Base-by-base conservation (phyloP, 2,797 vertebrate genomes). In the Pangasius larnaudii region DNA sequence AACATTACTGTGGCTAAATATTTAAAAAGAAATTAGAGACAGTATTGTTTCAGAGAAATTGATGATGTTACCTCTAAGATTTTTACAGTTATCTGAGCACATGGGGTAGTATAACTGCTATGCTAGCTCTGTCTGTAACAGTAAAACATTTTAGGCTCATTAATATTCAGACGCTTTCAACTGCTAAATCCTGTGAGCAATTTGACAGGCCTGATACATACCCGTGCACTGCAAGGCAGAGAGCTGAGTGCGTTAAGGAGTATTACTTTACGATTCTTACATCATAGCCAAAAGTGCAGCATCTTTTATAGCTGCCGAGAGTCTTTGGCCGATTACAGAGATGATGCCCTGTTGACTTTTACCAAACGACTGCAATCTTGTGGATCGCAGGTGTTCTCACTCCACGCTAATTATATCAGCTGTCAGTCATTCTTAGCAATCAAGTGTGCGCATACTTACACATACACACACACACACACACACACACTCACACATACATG, bases 331-430 rank as follows among this genome's bases (percentile, higher is more conserved):
- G 84, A 81, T 88, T 85, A 85, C 58, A 78, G 24, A 80, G 65
- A 85, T 30, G 87, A 88, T 46, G 75, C 87, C 58, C 84, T 88
- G 88, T 85, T 88, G 88, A 88, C 88, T 88, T 88, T 85, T 85
- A 84, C 78, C 75, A 78, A 90, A 84, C 33, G 65, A 51, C 56
- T 13, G 87, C 46, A 75, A 84, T 88, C 85, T 87, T 80, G 81
- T 61, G 80, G 33, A 75, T 75, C 77, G 85, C 89, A 90, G 89
- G 89, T 90, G 89, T 87, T 85, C 61, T 61, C 87, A 88, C 89
- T 90, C 85, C 58, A 86, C 80, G 24, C 83, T 89, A 87, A 90
- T 90, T 89, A 87, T 85, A 90, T 90, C 88, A 86, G 56, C 85
- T 74, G 84, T 87, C 89, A 90, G 46, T 88, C 87, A 85, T 82